Evolutionary conservation across 2,797 vertebrate genomes (phyloP), one percentile per base, ranked within the genome.

Genomic region (Sebastes hopkinsi): DNA sequence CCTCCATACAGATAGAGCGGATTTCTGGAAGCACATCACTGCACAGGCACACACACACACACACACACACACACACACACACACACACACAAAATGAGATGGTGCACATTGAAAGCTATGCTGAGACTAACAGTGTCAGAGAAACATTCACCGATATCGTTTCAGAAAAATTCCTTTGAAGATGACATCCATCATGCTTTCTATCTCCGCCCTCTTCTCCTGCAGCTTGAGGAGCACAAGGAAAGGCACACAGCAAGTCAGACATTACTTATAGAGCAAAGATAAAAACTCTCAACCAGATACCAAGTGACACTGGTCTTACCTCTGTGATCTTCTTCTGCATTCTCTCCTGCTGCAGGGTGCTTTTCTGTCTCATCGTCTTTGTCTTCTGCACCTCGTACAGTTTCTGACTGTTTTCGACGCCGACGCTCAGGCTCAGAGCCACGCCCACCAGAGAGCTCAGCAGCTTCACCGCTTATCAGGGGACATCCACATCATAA

Each of bases 21-120:
- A 99, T 97, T 78, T 99, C 97, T 18, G 97, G 95, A 77, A 97
- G 95, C 69, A 97, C 95, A 72, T 99, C 97, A 18, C 97, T 99
- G 85, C 52, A 62, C 9, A 6, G 14, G 5, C 22, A 76, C 34
- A 42, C 8, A 70, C 20, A 81, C n/a, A 54, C 13, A 73, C 23
- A 38, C 30, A 32, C 30, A 32, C 8, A 30, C 6, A 30, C 29
- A 67, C 27, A 5, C 16, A 73, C 30, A 38, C 11, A 58, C 27
- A 77, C 8, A 64, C 23, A 23, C 22, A 16, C 8, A 5, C 18
- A 27, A 25, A 56, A 20, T 56, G 5, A 23, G 25, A 50, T 20
- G 60, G 25, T 20, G 5, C 25, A 72, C 36, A 42, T 5, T 18
- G 2, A 6, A 29, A 25, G 20, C 8, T 22, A 8, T 36, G n/a